A percentile compares a stretch with the other conserved stretches of the same genome.
Conservation (phyloP, 1,140 invertebrate genomes). For the Venustaconcha ellipsiformis region DNA sequence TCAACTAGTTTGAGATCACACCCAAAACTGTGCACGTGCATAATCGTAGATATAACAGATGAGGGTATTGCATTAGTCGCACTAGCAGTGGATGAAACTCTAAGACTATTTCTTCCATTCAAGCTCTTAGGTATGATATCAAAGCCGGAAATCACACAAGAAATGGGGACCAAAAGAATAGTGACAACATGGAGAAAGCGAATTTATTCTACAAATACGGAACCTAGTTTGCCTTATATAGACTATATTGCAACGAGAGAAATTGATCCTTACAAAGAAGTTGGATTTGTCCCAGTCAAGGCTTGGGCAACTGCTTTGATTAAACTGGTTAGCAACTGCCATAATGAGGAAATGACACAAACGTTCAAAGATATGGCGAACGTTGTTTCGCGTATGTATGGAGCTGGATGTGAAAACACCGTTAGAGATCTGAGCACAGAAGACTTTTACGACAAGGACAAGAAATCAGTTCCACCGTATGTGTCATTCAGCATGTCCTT, state of each 20-base stretch:
- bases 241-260: constrained; percentile 1
- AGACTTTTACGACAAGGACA: constrained; percentile 10
- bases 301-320: constrained; percentile 15
- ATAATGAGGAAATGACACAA: constrained; percentile 3
- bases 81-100: constrained; percentile 17
- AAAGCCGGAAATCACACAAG: constrained; percentile 28
- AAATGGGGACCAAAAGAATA: constrained; percentile 5
- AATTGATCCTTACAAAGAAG: constrained; percentile 4
- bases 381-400: background rate
- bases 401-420: constrained; percentile 4
- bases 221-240: background rate
- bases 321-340: background rate
- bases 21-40: constrained; percentile 19
- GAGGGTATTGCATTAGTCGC: constrained; percentile 24
- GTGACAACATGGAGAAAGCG: constrained; percentile 19
- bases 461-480: background rate
- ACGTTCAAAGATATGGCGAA: too few relatives aligned
- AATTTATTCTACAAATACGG: constrained; percentile 7
- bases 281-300: constrained; percentile 3
- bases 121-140: constrained; percentile 30
- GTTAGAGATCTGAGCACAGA: constrained; percentile 1
- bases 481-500: constrained; percentile 6
- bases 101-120: constrained; percentile 23
- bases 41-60: constrained; percentile 24
- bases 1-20: constrained; percentile 19